Conservation (phyloP, 2,888 invertebrate species). For the Drosophila mimetica region DNA sequence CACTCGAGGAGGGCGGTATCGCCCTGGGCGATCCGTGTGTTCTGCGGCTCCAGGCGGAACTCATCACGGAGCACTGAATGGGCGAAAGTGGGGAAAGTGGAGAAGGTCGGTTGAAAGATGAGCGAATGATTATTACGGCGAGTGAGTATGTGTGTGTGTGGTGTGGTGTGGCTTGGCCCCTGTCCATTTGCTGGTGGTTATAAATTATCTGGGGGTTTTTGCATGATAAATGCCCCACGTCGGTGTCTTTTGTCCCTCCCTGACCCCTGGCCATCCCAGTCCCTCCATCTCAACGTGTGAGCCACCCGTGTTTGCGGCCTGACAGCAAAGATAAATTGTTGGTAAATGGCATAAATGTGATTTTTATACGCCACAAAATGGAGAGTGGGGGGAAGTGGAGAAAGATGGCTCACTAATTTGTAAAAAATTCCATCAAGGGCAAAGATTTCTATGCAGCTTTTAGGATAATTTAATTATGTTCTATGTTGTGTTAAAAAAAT, state of each 20-base stretch:
- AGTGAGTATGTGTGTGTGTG: slow-evolving; percentile 6
- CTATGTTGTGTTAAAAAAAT: neutral
- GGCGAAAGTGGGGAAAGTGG: slow-evolving; percentile 23
- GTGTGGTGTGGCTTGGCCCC: slow-evolving; percentile 43
- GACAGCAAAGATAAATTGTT: slow-evolving; percentile 78
- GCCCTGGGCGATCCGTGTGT: slow-evolving; percentile 92
- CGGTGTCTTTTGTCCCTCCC: slow-evolving; percentile 22
- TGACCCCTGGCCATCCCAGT: slow-evolving; percentile 55
- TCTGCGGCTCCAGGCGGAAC: slow-evolving; percentile 93
- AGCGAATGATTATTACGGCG: slow-evolving; percentile 47
- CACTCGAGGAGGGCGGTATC: slow-evolving; percentile 94
- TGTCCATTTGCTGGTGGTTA: slow-evolving; percentile 74
- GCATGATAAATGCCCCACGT: slow-evolving; percentile 68
- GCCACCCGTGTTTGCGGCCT: slow-evolving; percentile 66
- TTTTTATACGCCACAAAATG: slow-evolving; percentile 62
- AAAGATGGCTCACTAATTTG: slow-evolving; percentile 49
- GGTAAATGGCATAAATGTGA: slow-evolving; percentile 79
- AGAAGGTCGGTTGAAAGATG: slow-evolving; percentile 42
- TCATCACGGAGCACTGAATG: slow-evolving; percentile 92
- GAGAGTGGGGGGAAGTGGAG: neutral
- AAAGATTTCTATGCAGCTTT: slow-evolving; percentile 37
- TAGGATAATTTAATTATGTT: slow-evolving; percentile 56
- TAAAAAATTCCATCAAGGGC: slow-evolving; percentile 27
- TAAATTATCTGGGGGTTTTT: slow-evolving; percentile 78
- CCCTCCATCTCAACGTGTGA: slow-evolving; percentile 1